These are phyloP conservation scores for Myanophis thanlyinensis DNA, from an alignment of 2,113 vertebrate species.

Conservation along the genomic window DNA sequence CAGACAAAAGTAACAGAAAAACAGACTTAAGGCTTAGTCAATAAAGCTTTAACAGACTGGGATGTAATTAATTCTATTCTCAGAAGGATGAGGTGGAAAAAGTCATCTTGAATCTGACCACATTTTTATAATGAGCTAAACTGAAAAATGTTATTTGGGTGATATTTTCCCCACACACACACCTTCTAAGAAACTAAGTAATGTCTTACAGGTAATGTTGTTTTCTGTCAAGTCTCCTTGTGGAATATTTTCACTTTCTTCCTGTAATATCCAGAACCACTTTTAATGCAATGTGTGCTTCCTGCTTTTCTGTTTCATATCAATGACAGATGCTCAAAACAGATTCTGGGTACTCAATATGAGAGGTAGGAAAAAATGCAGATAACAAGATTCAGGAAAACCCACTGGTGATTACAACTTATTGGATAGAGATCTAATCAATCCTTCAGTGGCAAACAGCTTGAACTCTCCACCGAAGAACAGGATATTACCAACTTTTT, in stretches of 20 bases:
- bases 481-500: background rate
- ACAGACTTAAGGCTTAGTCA: constrained; percentile 21
- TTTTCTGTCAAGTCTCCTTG: background rate
- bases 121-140: constrained; percentile 15
- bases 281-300: background rate
- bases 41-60: constrained; percentile 24
- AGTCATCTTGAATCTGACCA: background rate
- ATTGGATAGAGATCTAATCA: background rate
- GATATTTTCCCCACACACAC: background rate
- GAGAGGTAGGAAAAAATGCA: background rate
- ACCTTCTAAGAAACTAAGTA: background rate
- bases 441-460: background rate
- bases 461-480: background rate
- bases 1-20: background rate
- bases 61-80: constrained; percentile 18
- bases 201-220: background rate
- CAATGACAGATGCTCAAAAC: background rate
- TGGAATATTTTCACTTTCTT: background rate
- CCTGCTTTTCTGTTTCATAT: background rate
- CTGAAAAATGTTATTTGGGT: constrained; percentile 4
- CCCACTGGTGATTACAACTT: background rate
- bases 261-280: background rate
- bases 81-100: background rate
- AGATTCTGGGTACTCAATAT: background rate
- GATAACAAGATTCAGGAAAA: background rate